phyloP scores from a whole-genome alignment of 2,797 vertebrate genomes.

The Halcyon leucocephala region DNA sequence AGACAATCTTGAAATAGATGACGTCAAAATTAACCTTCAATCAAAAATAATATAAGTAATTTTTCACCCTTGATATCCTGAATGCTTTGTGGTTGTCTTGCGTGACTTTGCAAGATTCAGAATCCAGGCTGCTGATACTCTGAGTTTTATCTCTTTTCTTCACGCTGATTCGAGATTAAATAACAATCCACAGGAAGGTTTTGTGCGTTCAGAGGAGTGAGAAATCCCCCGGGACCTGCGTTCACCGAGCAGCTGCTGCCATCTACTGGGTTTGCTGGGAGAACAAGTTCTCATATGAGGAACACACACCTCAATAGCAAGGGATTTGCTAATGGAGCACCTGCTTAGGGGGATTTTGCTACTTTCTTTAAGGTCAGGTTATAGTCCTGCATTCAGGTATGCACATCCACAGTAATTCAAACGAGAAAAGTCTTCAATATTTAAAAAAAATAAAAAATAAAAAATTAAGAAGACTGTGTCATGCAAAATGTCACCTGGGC shows the following conservation, averaged over 20 bases:
- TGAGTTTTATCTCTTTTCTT: neutral
- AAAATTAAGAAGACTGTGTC: neutral
- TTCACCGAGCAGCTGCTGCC: neutral
- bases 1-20: neutral
- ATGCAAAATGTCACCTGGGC: neutral
- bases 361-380: neutral
- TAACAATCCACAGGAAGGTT: neutral
- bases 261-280: neutral
- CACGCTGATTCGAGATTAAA: neutral
- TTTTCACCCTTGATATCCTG: neutral
- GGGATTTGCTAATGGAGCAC: neutral
- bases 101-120: neutral
- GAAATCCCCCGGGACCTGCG: rapidly evolving
- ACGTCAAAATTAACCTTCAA: neutral
- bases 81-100: neutral
- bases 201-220: neutral
- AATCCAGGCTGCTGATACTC: neutral
- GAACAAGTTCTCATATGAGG: neutral
- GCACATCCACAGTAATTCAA: neutral
- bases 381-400: neutral
- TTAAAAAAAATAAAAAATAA: neutral
- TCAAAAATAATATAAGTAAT: neutral
- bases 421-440: neutral
- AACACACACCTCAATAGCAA: neutral
- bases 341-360: neutral